Conservation (phyloP, 1,140 invertebrate species). For the Pomacea maculata region DNA sequence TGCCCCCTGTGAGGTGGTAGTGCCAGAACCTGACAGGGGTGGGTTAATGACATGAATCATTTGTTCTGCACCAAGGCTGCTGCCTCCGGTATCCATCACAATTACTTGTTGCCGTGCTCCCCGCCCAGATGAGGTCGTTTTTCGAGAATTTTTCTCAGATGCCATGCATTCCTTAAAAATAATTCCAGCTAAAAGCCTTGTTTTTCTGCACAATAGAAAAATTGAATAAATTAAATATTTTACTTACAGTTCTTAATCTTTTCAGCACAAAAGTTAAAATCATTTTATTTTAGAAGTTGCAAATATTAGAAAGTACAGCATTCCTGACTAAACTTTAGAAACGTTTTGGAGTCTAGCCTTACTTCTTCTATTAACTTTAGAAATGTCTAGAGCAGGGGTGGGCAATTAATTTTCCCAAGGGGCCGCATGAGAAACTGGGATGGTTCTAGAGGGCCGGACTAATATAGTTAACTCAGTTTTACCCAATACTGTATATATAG, state of each 20-base stretch:
- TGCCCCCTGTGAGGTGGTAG: slow-evolving; percentile 3
- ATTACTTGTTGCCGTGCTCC: slow-evolving; percentile 21
- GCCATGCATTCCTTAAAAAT: slow-evolving; percentile 14
- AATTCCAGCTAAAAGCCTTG: background rate
- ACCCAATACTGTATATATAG: too few relatives aligned
- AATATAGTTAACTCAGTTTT: too few relatives aligned
- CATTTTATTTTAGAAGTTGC: slow-evolving; percentile 6
- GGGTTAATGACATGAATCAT: slow-evolving; percentile 35
- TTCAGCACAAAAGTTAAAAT: background rate
- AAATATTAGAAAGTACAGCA: background rate
- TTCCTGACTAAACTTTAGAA: background rate
- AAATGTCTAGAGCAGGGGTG: background rate
- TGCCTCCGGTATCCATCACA: slow-evolving; percentile 3
- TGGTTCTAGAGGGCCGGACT: too few relatives aligned
- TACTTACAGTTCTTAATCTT: background rate
- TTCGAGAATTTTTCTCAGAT: slow-evolving; percentile 21
- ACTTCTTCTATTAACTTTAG: background rate
- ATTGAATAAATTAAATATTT: background rate
- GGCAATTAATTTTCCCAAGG: too few relatives aligned
- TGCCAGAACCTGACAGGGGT: slow-evolving; percentile 15
- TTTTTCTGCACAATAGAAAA: background rate
- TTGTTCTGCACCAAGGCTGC: slow-evolving; percentile 24
- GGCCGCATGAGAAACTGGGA: too few relatives aligned
- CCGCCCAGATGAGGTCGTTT: slow-evolving; percentile 18
- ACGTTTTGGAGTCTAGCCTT: background rate